Evolutionary conservation across 1,140 invertebrate species (phyloP), one percentile per base, ranked within the genome.

Genomic region (Lasaia peninsularis): DNA sequence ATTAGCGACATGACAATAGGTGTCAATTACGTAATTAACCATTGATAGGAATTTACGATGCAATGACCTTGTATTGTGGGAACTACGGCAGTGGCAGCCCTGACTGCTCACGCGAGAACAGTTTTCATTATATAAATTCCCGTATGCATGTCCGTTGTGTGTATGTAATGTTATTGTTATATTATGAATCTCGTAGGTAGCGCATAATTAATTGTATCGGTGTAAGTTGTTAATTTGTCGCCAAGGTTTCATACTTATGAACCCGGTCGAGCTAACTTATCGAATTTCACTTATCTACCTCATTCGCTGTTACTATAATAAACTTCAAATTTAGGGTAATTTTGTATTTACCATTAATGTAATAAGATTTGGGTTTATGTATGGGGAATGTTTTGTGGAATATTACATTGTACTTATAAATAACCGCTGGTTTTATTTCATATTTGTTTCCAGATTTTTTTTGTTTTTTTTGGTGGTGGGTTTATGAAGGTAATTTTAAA

Each of bases 371-470:
- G 74, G 76, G 77, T 88, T 86, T 66, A 75, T 88, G 73, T 86
- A 82, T 71, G 80, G 81, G 84, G 81, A 82, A 88, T 73, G 81
- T 88, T 88, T 88, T 88, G 83, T 88, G 85, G 78, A 85, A 82
- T 83, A 87, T 88, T 85, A 88, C 83, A 88, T 84, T 86, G 85
- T 86, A 88, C 85, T 88, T 88, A 86, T 85, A 72, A 84, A 80
- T 78, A 77, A 88, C 56, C 78, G 85, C 56, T 81, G 20, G 80
- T 86, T 81, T 85, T 66, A 83, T 86, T 83, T 72, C 18, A 52
- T 21, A 12, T 58, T 32, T 14, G 11, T 56, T 2, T 53, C 14
- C 31, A n/a, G 49, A 8, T 37, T 40, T 12, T 2, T 40, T 40
- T 16, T 40, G 7, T 16, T 9, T 16, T 14, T 40, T 40, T 16